Conservation (phyloP, 2,797 vertebrate genomes). For the Sus cebifrons region DNA sequence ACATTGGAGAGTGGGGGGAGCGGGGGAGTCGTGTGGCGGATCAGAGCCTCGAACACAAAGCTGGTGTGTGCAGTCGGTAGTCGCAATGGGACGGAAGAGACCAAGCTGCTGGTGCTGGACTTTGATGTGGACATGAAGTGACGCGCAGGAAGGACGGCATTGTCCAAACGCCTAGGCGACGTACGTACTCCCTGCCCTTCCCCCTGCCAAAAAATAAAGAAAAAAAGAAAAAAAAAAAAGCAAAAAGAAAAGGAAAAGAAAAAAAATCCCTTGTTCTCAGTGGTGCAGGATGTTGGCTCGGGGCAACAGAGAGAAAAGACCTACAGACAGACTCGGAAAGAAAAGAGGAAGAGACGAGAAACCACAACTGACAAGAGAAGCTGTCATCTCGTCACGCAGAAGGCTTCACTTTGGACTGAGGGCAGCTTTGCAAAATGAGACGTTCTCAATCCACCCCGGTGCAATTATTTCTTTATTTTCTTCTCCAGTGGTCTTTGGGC, state of each 20-base stretch:
- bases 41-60: conserved; percentile 99
- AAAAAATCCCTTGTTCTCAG: conserved; percentile 92
- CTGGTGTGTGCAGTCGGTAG: conserved; percentile 99
- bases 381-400: conserved; percentile 90
- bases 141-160: conserved; percentile 90
- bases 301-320: conserved; percentile 92
- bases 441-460: conserved; percentile 95
- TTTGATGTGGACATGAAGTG: conserved; percentile 99
- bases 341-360: conserved; percentile 89
- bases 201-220: conserved; percentile 86
- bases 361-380: conserved; percentile 90
- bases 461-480: conserved; percentile 91
- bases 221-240: conserved; percentile 82
- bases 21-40: conserved; percentile 99
- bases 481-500: conserved; percentile 87
- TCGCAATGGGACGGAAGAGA: conserved; percentile 99
- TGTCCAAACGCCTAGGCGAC: conserved; percentile 90
- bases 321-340: conserved; percentile 89
- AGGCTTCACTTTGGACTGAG: conserved; percentile 91
- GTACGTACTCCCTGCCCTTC: conserved; percentile 90
- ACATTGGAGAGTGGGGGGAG: conserved; percentile 99
- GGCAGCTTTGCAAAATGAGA: conserved; percentile 94
- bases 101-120: conserved; percentile 99
- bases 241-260: conserved; percentile 80
- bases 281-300: conserved; percentile 93